These are phyloP conservation scores for Melanophora roralis DNA, from an alignment of 2,888 invertebrate genomes.

Conservation along the genomic window DNA sequence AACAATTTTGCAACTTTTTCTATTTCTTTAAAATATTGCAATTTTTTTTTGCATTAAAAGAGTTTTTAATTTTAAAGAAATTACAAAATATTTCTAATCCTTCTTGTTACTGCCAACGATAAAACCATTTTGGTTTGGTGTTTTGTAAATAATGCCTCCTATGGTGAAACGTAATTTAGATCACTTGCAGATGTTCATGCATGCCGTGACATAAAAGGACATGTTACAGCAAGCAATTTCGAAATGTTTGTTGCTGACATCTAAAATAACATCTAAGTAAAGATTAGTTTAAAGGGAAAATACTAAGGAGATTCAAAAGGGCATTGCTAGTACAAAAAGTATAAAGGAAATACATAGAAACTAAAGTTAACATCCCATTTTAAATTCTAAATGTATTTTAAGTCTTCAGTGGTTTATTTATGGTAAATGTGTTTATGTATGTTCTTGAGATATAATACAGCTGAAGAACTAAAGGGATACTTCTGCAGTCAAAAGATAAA, in stretches of 20 bases:
- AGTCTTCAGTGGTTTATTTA: not conserved
- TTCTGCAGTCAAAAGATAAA: not conserved
- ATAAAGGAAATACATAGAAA: too few species aligned
- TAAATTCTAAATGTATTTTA: not conserved
- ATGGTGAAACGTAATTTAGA: not conserved
- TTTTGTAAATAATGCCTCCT: not conserved
- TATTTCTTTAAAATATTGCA: not conserved
- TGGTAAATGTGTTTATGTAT: not conserved
- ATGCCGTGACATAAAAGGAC: not conserved
- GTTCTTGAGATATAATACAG: not conserved
- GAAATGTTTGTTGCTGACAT: not conserved
- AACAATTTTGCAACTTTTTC: not conserved
- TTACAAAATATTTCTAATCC: not conserved
- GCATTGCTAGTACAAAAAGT: too few species aligned
- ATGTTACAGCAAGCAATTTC: not conserved
- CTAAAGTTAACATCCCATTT: not conserved
- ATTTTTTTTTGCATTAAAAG: not conserved
- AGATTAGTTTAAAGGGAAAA: not conserved
- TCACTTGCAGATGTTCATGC: conserved; percentile 13
- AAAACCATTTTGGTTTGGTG: not conserved
- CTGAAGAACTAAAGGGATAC: conserved; percentile 4
- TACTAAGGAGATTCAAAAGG: too few species aligned
- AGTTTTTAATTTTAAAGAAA: not conserved
- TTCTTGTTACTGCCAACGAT: not conserved
- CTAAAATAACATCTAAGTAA: not conserved